phyloP scores from a whole-genome alignment of 1,140 invertebrate species.

The Paraescarpia echinospica region DNA sequence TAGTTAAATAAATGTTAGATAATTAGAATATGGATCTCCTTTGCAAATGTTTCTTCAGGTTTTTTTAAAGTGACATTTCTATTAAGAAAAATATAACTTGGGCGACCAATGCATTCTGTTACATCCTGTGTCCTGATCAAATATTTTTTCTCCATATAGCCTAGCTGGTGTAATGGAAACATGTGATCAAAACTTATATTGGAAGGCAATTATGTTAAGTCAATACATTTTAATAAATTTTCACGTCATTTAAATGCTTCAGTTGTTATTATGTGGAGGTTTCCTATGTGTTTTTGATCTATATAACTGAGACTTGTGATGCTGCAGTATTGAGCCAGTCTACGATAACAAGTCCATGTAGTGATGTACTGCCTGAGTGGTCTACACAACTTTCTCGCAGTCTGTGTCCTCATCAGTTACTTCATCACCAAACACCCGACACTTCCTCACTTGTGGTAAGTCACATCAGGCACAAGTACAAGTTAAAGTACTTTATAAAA shows the following conservation, averaged over 20 bases:
- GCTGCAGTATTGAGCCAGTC: not conserved
- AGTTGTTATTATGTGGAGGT: not conserved
- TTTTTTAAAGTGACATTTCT: no score
- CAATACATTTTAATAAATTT: not conserved
- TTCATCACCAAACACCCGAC: constrained; percentile 51
- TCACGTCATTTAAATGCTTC: not conserved
- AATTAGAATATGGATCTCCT: no score
- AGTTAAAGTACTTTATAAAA: no score
- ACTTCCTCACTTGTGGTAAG: constrained; percentile 36
- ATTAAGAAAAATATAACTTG: no score
- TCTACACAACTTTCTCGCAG: constrained; percentile 47
- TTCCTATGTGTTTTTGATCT: not conserved
- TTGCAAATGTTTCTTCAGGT: no score
- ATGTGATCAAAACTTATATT: no score
- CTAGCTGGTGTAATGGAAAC: no score
- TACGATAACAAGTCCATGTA: not conserved
- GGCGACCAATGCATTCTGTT: no score
- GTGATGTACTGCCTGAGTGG: constrained; percentile 44
- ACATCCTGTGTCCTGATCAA: no score
- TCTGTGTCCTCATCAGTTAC: constrained; percentile 48
- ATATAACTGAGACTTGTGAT: not conserved
- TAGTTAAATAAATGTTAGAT: no score
- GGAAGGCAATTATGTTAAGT: no score
- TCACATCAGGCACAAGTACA: not conserved
- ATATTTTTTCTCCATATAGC: no score